Conservation (phyloP, 2,113 vertebrate species). For the Columbina picui region DNA sequence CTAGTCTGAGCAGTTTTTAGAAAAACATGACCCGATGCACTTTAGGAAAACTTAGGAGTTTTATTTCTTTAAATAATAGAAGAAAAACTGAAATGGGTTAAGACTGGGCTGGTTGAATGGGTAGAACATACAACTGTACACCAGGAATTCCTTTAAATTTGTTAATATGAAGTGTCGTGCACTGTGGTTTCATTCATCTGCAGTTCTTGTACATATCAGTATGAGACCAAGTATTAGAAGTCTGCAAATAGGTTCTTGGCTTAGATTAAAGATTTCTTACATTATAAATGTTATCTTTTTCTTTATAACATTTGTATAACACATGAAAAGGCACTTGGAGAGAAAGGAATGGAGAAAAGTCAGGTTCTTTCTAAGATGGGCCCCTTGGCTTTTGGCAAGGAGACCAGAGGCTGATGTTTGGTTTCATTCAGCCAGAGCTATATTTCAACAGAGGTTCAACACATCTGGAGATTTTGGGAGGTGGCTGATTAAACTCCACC, state of each 20-base stretch:
- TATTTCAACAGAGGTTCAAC: not conserved
- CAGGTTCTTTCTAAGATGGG: not conserved
- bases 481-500: not conserved
- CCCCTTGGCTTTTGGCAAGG: not conserved
- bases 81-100: not conserved
- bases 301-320: rapidly evolving
- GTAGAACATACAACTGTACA: not conserved
- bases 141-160: not conserved
- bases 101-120: not conserved
- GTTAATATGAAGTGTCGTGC: not conserved
- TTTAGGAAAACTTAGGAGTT: not conserved
- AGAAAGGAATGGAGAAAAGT: not conserved
- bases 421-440: not conserved
- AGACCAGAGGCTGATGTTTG: not conserved
- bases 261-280: not conserved
- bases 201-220: not conserved
- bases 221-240: not conserved
- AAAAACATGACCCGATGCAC: not conserved
- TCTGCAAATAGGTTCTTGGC: not conserved
- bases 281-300: not conserved
- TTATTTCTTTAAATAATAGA: not conserved
- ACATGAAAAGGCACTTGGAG: not conserved
- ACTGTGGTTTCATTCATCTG: not conserved
- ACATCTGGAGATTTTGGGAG: not conserved
- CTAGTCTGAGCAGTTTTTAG: not conserved